phyloP scores from a whole-genome alignment of 2,888 invertebrate genomes.

The Eupithecia vulgata region DNA sequence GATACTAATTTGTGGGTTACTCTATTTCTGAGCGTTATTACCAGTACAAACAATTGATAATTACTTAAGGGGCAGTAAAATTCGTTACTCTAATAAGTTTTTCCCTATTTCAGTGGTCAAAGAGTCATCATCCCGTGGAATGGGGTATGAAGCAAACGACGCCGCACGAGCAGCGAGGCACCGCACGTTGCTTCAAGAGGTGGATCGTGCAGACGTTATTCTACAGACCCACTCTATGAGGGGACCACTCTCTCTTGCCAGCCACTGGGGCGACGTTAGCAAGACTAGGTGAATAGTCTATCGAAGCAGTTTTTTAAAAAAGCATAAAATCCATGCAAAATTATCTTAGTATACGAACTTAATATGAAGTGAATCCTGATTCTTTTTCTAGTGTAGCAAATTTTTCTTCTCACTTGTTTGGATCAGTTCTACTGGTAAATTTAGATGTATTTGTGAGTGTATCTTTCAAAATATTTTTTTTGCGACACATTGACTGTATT shows the following conservation, averaged over 20 bases:
- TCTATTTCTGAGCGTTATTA: background rate
- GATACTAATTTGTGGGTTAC: background rate
- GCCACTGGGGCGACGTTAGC: conserved; percentile 87
- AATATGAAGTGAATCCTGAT: background rate
- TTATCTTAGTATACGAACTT: background rate
- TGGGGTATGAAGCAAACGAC: conserved; percentile 79
- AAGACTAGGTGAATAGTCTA: conserved; percentile 79
- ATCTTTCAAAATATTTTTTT: no score
- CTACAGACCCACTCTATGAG: conserved; percentile 86
- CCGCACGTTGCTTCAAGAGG: conserved; percentile 85
- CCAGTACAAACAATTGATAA: background rate
- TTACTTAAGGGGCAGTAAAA: background rate
- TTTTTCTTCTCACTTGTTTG: background rate
- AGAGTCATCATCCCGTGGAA: conserved; percentile 55
- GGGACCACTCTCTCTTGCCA: conserved; percentile 80
- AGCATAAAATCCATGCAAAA: background rate
- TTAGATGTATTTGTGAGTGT: background rate
- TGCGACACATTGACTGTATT: no score
- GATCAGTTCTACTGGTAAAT: background rate
- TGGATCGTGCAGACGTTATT: conserved; percentile 87
- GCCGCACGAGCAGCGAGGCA: conserved; percentile 86
- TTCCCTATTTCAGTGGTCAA: conserved; percentile 42
- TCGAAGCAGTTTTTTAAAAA: background rate
- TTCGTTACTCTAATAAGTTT: background rate
- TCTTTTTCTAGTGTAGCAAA: background rate